Base-by-base conservation (phyloP, 2,113 vertebrate genomes). In the Arvicanthis niloticus region DNA sequence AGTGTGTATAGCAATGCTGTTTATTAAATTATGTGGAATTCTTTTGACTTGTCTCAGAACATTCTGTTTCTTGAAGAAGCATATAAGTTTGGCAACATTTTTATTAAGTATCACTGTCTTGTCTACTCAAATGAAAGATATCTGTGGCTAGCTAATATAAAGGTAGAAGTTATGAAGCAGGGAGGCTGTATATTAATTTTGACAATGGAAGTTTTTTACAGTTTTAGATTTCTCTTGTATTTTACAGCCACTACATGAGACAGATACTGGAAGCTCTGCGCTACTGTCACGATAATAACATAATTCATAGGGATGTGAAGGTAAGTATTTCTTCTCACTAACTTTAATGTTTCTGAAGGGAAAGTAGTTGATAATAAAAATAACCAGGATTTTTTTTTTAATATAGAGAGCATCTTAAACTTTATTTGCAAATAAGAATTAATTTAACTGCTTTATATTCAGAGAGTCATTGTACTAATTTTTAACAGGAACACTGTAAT, bases 291-390 rank as follows among this genome's bases (percentile, higher is more conserved):
- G 99, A 99, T 98, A 99, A 99, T 98, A 99, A 99, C 97, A 99
- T 99, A 98, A 99, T 99, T 98, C 99, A 99, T 98, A 99, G 99
- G 96, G 99, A 99, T 97, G 99, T 99, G 97, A 99, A 99, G 99
- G 99, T 99, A 99, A 98, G 99, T 60, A 60, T 80, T 58, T 82
- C 62, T 93, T 96, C n/a, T 85, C 31, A 89, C 82, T 75, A 80
- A 3, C 89, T 96, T 86, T 94, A 94, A 82, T 56, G 58, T 68
- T 82, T 95, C 6, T 95, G 67, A 91, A 96, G 85, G 56, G 21
- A 91, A 94, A 81, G 31, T 88, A 51, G 58, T 13, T 34, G 16
- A 51, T 60, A 73, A 56, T 48, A 34, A 37, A 94, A 51, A 45
- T 78, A 89, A 82, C 77, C 84, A 92, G 94, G 93, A 96, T 91